Conservation (phyloP, 2,888 invertebrate genomes). For the Catocala sponsa region DNA sequence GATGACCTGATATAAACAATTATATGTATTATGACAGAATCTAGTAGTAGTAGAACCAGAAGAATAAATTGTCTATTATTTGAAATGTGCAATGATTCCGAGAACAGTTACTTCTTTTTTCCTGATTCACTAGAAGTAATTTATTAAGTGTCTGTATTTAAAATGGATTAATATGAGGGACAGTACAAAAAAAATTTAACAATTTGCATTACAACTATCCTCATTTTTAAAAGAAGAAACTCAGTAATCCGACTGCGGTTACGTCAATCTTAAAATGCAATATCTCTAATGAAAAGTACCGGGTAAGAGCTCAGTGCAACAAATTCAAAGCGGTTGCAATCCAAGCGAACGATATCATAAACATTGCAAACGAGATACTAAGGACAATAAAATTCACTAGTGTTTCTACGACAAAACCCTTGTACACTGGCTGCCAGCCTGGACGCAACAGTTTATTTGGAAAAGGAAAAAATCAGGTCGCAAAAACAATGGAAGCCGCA, state of each 20-base stretch:
- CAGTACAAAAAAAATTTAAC: no score
- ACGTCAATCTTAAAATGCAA: constrained; percentile 1
- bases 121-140: no score
- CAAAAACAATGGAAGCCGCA: constrained; percentile 47
- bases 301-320: constrained; percentile 35
- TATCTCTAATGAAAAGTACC: constrained; percentile 32
- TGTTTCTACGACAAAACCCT: constrained; percentile 40
- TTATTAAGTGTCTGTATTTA: no score
- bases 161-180: no score
- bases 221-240: neutral
- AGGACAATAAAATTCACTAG: constrained; percentile 50
- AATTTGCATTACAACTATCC: no score
- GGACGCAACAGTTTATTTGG: constrained; percentile 55
- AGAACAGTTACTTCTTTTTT: no score
- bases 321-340: constrained; percentile 43
- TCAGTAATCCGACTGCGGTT: neutral
- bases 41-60: no score
- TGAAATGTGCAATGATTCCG: no score
- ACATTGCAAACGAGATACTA: constrained; percentile 50
- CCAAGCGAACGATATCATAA: constrained; percentile 41
- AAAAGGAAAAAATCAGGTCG: constrained; percentile 43
- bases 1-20: no score
- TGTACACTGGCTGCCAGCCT: constrained; percentile 25
- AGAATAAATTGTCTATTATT: no score
- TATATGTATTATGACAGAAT: no score